Evolutionary conservation across 1,140 invertebrate species (phyloP), one percentile per base, ranked within the genome.

Genomic region (Panulirus ornatus): DNA sequence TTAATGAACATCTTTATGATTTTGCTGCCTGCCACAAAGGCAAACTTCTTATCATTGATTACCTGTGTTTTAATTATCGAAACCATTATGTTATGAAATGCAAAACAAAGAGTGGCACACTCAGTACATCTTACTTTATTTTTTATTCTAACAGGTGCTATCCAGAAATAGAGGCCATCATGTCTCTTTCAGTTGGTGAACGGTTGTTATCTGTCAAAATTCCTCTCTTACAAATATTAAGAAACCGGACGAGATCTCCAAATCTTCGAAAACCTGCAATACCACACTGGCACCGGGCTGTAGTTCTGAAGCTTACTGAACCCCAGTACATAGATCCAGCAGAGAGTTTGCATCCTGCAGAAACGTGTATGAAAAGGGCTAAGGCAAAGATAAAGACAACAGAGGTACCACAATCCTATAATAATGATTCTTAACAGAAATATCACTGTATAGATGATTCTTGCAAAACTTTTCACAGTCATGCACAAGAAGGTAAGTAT

Each of bases 251-350:
- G 16, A 84, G 70, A 73, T 34, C 66, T n/a, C 42, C 44, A 11
- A 71, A 84, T 34, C 27, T 84, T 22, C 40, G 44, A n/a, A 84
- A 47, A 27, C 63, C 63, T 34, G 83, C 63, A 51, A 73, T 84
- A 27, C 83, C 83, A 11, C 83, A 84, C 42, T 84, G 66, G 66
- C 9, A 40, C 3, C 63, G 83, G 38, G 83, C 83, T 22, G 83
- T 84, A 22, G 83, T 75, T n/a, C 44, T 84, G 11, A 47, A 84
- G 40, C 83, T 84, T 2, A 51, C 27, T 5, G 38, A 84, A n/a
- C 83, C 83, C n/a, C 47, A 47, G 19, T 36, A 84, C 19, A 75
- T 34, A 73, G 66, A 84, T 47, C 66, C 66, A 47, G 30, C 27
- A 1, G 70, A 84, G 30, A 27, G n/a, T n/a, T 27, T 71, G 9